phyloP scores from a whole-genome alignment of 2,888 invertebrate species.

The Venusia cambrica region DNA sequence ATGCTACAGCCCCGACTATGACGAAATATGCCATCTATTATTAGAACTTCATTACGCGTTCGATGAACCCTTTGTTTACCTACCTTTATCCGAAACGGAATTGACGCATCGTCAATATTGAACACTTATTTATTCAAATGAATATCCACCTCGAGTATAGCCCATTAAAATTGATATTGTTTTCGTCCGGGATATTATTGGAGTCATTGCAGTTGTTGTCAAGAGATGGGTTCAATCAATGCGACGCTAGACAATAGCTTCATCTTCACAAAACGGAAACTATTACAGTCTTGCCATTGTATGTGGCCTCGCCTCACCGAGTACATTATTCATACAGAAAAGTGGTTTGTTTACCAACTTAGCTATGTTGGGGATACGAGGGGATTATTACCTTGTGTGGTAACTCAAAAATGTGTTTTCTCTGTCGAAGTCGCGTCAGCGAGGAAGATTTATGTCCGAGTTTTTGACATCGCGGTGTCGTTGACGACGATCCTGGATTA shows the following conservation, averaged over 20 bases:
- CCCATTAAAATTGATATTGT: constrained; percentile 40
- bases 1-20: constrained; percentile 50
- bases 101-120: constrained; percentile 20
- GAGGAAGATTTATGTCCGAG: constrained; percentile 72
- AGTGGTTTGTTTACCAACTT: constrained; percentile 73
- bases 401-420: constrained; percentile 49
- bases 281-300: constrained; percentile 75
- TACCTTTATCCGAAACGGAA: constrained; percentile 26
- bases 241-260: constrained; percentile 74
- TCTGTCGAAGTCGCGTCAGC: constrained; percentile 59
- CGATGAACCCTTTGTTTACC: constrained; percentile 50
- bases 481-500: constrained; percentile 65
- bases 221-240: constrained; percentile 72
- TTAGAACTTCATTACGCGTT: constrained; percentile 59
- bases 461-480: constrained; percentile 62
- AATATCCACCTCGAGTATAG: constrained; percentile 25
- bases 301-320: constrained; percentile 69
- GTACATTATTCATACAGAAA: constrained; percentile 75
- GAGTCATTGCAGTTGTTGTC: constrained; percentile 47
- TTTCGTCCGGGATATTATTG: constrained; percentile 55
- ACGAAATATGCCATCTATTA: constrained; percentile 63
- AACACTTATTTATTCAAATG: constrained; percentile 30
- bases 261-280: constrained; percentile 78
- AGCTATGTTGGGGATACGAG: constrained; percentile 64
- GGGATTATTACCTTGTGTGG: constrained; percentile 49